Evolutionary conservation across 53 echinoderm and acorn worm genomes (phyloP).

Genomic region (Echinometra lucunter): DNA sequence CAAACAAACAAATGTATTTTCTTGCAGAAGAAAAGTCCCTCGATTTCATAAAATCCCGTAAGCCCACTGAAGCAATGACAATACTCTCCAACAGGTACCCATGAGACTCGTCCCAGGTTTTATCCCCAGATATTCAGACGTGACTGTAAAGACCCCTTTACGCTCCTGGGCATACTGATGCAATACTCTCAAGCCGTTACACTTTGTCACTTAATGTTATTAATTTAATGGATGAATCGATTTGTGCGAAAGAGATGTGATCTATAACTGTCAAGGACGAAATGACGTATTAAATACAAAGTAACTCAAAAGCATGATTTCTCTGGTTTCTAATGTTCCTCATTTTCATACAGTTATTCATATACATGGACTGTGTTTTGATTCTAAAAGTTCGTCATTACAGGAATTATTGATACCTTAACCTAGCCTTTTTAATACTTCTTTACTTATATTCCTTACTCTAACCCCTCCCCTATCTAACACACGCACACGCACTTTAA

Average conservation of each 20-base stretch:
- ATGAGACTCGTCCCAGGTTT: too few relatives aligned
- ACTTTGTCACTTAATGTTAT: background rate
- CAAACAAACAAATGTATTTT: too few relatives aligned
- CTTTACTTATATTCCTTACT: background rate
- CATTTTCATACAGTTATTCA: background rate
- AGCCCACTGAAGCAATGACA: too few relatives aligned
- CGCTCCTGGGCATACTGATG: background rate
- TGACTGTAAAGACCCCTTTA: background rate
- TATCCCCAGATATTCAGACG: too few relatives aligned
- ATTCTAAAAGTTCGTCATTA: too few relatives aligned
- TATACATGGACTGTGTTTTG: background rate
- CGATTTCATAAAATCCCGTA: background rate
- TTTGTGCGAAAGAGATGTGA: background rate
- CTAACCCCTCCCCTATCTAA: background rate
- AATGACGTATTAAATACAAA: background rate
- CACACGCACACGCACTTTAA: too few relatives aligned
- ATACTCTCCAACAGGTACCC: too few relatives aligned
- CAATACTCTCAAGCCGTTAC: background rate
- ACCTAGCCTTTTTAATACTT: too few relatives aligned
- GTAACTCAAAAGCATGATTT: background rate
- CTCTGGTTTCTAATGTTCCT: background rate
- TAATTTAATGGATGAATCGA: background rate
- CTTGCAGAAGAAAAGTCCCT: background rate
- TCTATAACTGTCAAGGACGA: background rate
- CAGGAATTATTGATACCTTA: too few relatives aligned